These are phyloP conservation scores for Phrynocephalus vlangalii DNA, from an alignment of 2,797 vertebrate genomes.

Conservation along the genomic window DNA sequence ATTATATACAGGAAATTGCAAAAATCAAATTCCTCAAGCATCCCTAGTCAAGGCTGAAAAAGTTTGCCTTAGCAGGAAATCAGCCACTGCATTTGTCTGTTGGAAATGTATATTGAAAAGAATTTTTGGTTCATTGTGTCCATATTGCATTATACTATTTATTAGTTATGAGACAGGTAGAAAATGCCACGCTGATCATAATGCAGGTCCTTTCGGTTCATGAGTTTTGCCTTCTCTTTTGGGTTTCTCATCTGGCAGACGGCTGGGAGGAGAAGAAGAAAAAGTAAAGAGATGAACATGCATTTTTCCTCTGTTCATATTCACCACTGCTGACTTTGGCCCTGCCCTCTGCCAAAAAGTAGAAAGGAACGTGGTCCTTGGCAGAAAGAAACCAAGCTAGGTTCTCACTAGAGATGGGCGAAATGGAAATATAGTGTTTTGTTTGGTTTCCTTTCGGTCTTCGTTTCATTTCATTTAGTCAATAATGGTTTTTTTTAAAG, in stretches of 20 bases:
- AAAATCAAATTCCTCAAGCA: background rate
- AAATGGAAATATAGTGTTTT: too few relatives aligned
- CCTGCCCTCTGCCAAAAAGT: too few relatives aligned
- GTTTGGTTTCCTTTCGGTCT: too few relatives aligned
- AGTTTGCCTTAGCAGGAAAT: background rate
- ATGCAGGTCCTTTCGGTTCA: background rate
- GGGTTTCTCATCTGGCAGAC: background rate
- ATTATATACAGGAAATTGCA: background rate
- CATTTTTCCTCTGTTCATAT: too few relatives aligned
- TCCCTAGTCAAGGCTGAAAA: background rate
- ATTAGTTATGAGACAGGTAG: background rate
- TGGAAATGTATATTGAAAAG: background rate
- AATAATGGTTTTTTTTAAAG: too few relatives aligned
- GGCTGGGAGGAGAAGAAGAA: too few relatives aligned
- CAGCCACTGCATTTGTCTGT: background rate
- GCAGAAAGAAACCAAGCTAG: too few relatives aligned
- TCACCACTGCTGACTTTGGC: too few relatives aligned
- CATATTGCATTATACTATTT: background rate
- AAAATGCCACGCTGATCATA: background rate
- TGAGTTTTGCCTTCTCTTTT: slow-evolving; percentile 15
- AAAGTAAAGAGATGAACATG: too few relatives aligned
- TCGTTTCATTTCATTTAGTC: too few relatives aligned
- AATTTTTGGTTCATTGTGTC: rapidly evolving
- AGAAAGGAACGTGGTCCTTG: too few relatives aligned
- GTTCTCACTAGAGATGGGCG: too few relatives aligned